phyloP scores from a whole-genome alignment of 2,113 vertebrate genomes.

The Barnardius zonarius region DNA sequence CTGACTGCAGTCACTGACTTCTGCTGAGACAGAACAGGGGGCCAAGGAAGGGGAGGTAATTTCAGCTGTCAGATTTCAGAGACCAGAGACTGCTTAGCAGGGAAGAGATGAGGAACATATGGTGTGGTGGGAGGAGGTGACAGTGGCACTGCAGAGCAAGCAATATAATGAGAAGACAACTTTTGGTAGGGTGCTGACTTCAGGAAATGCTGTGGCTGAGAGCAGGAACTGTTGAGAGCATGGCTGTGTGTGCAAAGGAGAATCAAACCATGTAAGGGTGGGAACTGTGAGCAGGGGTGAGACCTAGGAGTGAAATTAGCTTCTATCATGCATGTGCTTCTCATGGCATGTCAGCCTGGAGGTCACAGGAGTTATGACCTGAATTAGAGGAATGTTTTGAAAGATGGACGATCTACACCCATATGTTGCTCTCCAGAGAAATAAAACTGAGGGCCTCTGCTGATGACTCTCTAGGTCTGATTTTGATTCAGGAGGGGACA shows the following conservation, averaged over 20 bases:
- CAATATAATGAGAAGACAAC: background rate
- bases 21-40: background rate
- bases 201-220: background rate
- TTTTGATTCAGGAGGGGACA: background rate
- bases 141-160: background rate
- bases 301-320: background rate
- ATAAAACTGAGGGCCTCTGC: background rate
- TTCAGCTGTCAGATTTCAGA: slow-evolving; percentile 22
- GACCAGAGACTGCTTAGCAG: background rate
- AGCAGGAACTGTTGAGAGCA: background rate
- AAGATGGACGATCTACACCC: background rate
- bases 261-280: background rate
- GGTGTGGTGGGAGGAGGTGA: slow-evolving; percentile 40
- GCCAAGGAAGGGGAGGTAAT: background rate
- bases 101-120: slow-evolving; percentile 31
- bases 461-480: background rate
- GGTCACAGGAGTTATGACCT: accelerated
- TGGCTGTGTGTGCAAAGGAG: background rate
- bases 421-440: background rate
- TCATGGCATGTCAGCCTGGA: background rate
- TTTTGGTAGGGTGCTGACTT: background rate
- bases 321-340: accelerated
- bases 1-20: background rate
- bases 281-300: background rate
- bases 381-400: background rate